phyloP scores from a whole-genome alignment of 2,888 invertebrate genomes.

The Andrena fulva region DNA sequence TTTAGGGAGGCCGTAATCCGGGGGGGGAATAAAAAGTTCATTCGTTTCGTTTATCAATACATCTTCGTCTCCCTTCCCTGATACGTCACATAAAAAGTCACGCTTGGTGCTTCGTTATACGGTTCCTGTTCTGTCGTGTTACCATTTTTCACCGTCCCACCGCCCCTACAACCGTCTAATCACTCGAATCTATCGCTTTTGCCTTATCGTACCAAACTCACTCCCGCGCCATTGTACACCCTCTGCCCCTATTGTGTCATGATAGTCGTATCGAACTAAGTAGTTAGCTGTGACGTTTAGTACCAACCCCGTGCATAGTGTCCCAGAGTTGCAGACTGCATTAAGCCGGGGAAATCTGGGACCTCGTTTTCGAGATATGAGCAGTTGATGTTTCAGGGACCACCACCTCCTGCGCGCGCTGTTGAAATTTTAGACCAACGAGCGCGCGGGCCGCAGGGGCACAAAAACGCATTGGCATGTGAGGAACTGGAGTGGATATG shows the following conservation, averaged over 20 bases:
- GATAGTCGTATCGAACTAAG: no score
- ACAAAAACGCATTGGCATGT: not conserved
- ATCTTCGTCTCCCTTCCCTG: conserved; percentile 2
- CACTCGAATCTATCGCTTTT: not conserved
- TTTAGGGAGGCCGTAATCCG: conserved; percentile 28
- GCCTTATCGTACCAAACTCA: conserved; percentile 15
- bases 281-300: no score
- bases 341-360: not conserved
- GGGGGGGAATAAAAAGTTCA: conserved; percentile 44
- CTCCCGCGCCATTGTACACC: not conserved
- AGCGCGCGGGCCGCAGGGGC: conserved; percentile 6
- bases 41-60: conserved; percentile 56
- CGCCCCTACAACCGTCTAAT: not conserved
- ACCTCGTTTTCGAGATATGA: not conserved
- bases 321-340: not conserved
- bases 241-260: not conserved
- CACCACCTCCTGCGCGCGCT: not conserved
- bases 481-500: not conserved
- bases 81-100: conserved; percentile 9
- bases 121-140: not conserved
- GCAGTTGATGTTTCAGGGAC: not conserved
- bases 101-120: not conserved
- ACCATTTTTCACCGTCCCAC: not conserved
- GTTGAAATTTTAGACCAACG: not conserved
- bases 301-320: no score